phyloP scores from a whole-genome alignment of 2,797 vertebrate genomes.

The Spatula versicolor region DNA sequence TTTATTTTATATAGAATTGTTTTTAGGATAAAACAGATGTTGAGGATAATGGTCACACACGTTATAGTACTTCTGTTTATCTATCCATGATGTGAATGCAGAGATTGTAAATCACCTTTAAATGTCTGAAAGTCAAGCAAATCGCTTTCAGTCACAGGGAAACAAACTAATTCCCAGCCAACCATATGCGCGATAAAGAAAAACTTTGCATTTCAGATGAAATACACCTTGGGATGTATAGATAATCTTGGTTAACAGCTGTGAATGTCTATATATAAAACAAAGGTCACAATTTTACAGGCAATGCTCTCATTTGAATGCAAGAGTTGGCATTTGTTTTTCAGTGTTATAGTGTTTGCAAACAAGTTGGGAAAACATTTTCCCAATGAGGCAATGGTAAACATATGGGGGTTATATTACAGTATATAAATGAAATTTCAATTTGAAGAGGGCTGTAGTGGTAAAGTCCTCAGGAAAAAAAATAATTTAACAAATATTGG shows the following conservation, averaged over 20 bases:
- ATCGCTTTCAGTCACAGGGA: constrained; percentile 1
- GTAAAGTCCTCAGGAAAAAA: neutral
- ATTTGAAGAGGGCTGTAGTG: neutral
- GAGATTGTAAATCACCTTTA: constrained; percentile 47
- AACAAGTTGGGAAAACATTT: neutral
- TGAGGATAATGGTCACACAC: neutral
- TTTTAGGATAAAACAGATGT: neutral
- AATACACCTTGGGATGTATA: constrained; percentile 4
- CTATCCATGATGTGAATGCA: neutral
- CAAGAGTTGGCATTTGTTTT: neutral
- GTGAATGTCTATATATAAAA: neutral
- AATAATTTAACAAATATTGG: neutral
- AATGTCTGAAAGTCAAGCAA: constrained; percentile 29
- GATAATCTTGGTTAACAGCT: constrained; percentile 32
- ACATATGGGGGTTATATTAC: neutral
- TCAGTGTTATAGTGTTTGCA: neutral
- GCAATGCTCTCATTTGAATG: neutral
- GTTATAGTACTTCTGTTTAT: neutral
- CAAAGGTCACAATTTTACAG: constrained; percentile 1
- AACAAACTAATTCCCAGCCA: neutral
- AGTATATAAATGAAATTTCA: neutral
- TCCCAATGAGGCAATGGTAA: neutral
- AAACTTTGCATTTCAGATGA: neutral
- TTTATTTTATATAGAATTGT: neutral
- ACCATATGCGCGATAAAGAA: neutral